Base-by-base conservation (phyloP, 2,113 vertebrate species). In the Gymnarchus niloticus region DNA sequence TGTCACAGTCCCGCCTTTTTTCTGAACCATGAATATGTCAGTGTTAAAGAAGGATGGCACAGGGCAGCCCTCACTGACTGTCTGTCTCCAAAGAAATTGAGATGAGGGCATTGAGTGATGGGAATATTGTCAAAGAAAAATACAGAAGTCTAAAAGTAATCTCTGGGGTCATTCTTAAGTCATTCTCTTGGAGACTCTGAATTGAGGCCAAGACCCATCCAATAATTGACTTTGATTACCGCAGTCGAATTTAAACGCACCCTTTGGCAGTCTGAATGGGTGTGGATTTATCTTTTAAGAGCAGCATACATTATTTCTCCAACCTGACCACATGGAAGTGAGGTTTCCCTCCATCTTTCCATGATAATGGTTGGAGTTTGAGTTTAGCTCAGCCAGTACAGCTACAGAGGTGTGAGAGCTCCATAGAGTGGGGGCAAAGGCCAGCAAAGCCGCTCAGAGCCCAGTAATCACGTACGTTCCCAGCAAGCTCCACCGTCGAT, bases 81-180 rank as follows among this genome's bases (percentile, higher is more conserved):
- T 44, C 82, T 83, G 82, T 83, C 82, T 59, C 54, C 17, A 8
- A 8, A 19, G 82, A 6, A 57, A 83, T 83, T 57, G 52, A 57
- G 56, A 83, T 56, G 82, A 17, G 33, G 80, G 54, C 19, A 57
- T 7, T 83, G 82, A 59, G 82, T 82, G 80, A 82, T 82, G 80
- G 80, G 80, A 82, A 82, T 59, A 83, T 83, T 83, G 82, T 83
- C 82, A 83, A 83, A 83, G 82, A 83, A 83, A 83, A 57, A 83
- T 56, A 83, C 48, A 25, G 33, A n/a, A 76, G 69, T 77, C 84
- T 76, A 73, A 85, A 76, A 85, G 84, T 41, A 73, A 51, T 73
- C 69, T 77, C 49, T 78, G 23, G 83, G 57, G 83, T 84, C 83
- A 49, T 25, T 84, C 56, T 61, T 65, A 82, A 65, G 56, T 33